Percentiles rank a stretch among this genome's conserved stretches.
These are phyloP conservation scores for Tubulanus polymorphus DNA, from an alignment of 2,888 invertebrate species.

Conservation along the genomic window DNA sequence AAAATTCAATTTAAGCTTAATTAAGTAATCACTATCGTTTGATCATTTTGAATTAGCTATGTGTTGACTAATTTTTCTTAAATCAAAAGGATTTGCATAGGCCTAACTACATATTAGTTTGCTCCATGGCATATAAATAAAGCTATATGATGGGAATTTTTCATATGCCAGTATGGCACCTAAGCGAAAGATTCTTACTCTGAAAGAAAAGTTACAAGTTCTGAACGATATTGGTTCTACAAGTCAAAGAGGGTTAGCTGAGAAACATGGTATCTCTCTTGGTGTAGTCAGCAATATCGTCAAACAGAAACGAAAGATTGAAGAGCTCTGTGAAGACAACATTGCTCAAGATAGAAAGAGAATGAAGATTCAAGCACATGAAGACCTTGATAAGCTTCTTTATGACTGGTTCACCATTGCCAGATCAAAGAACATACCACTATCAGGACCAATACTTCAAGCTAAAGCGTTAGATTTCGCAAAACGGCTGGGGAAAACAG, in stretches of 20 bases:
- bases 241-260: background rate
- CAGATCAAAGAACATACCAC: conserved; percentile 6
- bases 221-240: background rate
- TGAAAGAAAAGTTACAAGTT: background rate
- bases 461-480: conserved; percentile 17
- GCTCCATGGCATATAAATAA: too few relatives aligned
- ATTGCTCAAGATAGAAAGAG: background rate
- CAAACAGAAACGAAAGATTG: background rate
- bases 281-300: background rate
- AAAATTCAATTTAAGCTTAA: too few relatives aligned
- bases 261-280: background rate
- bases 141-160: too few relatives aligned
- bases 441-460: conserved; percentile 15
- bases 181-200: too few relatives aligned
- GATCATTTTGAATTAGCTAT: too few relatives aligned
- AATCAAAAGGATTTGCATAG: too few relatives aligned
- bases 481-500: conserved; percentile 3
- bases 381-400: background rate
- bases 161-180: too few relatives aligned
- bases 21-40: too few relatives aligned
- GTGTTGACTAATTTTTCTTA: too few relatives aligned
- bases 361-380: background rate
- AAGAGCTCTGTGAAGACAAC: background rate
- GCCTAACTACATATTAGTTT: too few relatives aligned
- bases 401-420: conserved; percentile 9